These are phyloP conservation scores for Malthinus flaveolus DNA, from an alignment of 2,888 invertebrate genomes.

Conservation along the genomic window DNA sequence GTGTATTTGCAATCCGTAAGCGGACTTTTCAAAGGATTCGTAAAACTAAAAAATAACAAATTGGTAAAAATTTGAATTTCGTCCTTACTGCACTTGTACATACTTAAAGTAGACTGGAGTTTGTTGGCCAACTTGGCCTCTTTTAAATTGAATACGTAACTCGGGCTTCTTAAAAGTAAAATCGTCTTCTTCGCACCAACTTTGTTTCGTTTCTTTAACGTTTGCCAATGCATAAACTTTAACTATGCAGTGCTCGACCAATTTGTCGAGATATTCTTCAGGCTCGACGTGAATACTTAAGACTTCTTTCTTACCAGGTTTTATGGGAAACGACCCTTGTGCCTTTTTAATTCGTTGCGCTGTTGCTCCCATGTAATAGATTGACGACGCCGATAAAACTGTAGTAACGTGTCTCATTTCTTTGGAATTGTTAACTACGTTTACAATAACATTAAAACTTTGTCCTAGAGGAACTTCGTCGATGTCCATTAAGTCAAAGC, in stretches of 20 bases:
- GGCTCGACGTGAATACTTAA: slow-evolving; percentile 65
- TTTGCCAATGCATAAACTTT: slow-evolving; percentile 74
- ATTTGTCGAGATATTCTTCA: slow-evolving; percentile 69
- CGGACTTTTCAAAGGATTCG: slow-evolving; percentile 66
- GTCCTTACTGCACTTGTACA: background rate
- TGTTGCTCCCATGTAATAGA: slow-evolving; percentile 70
- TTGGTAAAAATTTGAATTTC: slow-evolving; percentile 4
- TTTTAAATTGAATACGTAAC: slow-evolving; percentile 65
- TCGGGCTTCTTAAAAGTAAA: slow-evolving; percentile 70
- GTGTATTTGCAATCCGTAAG: slow-evolving; percentile 70
- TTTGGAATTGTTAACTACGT: slow-evolving; percentile 61
- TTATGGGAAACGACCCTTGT: slow-evolving; percentile 63
- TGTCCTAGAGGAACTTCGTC: slow-evolving; percentile 68
- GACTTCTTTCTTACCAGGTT: slow-evolving; percentile 66
- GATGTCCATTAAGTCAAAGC: slow-evolving; percentile 68
- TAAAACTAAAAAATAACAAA: slow-evolving; percentile 57
- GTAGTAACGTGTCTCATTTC: slow-evolving; percentile 66
- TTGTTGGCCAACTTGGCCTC: slow-evolving; percentile 59
- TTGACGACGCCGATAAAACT: slow-evolving; percentile 65
- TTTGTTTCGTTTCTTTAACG: slow-evolving; percentile 73
- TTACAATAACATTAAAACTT: slow-evolving; percentile 67
- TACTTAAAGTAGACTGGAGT: slow-evolving; percentile 59
- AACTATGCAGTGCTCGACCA: slow-evolving; percentile 71
- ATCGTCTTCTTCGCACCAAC: slow-evolving; percentile 75
- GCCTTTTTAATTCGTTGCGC: slow-evolving; percentile 66